Conservation (phyloP, 2,888 invertebrate species). For the Reticulitermes lucifugus region DNA sequence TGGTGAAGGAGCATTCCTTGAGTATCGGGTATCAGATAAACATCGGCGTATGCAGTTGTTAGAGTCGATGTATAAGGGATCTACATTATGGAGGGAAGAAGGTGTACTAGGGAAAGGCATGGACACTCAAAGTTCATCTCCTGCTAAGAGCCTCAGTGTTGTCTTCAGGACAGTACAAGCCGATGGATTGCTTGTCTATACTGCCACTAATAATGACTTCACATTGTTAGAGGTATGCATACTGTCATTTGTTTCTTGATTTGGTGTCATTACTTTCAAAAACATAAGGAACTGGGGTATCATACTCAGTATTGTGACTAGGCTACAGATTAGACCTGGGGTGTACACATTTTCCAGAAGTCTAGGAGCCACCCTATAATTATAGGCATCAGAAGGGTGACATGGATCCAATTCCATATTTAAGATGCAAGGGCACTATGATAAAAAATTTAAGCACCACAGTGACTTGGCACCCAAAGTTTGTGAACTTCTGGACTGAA, state of each 20-base stretch:
- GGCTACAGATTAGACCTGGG: too few species aligned
- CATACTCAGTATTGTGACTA: too few species aligned
- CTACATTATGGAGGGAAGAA: slow-evolving; percentile 72
- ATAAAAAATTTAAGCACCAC: too few species aligned
- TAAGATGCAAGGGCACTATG: too few species aligned
- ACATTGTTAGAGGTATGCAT: slow-evolving; percentile 77
- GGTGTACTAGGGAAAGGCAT: background rate
- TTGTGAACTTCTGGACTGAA: too few species aligned
- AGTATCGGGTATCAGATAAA: slow-evolving; percentile 81
- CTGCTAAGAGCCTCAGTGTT: slow-evolving; percentile 81
- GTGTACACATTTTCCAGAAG: too few species aligned
- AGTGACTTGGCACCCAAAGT: too few species aligned
- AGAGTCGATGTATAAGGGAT: slow-evolving; percentile 81
- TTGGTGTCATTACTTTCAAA: too few species aligned
- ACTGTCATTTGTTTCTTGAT: background rate
- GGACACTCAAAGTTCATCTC: slow-evolving; percentile 58
- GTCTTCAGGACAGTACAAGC: slow-evolving; percentile 83
- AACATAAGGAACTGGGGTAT: too few species aligned
- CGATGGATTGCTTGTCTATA: slow-evolving; percentile 86
- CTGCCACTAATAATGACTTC: slow-evolving; percentile 88
- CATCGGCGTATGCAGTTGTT: slow-evolving; percentile 88
- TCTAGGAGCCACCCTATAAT: too few species aligned
- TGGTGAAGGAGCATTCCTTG: slow-evolving; percentile 78
- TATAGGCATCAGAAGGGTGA: too few species aligned
- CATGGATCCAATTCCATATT: too few species aligned